Evolutionary conservation across 2,888 invertebrate species (phyloP).

Genomic region (Heliconius ismenius): DNA sequence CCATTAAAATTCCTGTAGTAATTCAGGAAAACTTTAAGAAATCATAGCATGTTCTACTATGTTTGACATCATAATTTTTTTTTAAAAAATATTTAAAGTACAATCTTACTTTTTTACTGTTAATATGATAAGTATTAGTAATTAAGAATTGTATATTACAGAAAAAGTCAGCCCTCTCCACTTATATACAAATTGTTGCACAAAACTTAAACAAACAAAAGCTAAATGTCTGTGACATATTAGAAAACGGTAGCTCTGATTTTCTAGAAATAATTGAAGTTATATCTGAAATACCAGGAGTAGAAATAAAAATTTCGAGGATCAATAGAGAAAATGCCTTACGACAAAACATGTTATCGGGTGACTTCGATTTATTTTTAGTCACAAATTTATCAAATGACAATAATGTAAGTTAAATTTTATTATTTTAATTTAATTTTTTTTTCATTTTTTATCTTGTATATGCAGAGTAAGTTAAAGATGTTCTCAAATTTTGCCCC

Average conservation of each 20-base stretch:
- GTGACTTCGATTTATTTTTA: conserved; percentile 47
- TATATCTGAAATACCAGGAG: conserved; percentile 39
- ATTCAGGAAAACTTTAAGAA: too few species aligned
- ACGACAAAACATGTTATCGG: conserved; percentile 32
- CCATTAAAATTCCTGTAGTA: too few species aligned
- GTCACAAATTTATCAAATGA: conserved; percentile 48
- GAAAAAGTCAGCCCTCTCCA: conserved; percentile 46
- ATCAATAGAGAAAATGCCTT: conserved; percentile 37
- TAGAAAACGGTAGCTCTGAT: conserved; percentile 38
- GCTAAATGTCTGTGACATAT: conserved; percentile 48
- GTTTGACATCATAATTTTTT: too few species aligned
- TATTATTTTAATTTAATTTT: not conserved
- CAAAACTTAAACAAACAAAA: conserved; percentile 51
- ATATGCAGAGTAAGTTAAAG: too few species aligned
- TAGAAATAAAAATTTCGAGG: conserved; percentile 41
- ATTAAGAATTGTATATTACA: conserved; percentile 34
- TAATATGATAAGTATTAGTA: not conserved
- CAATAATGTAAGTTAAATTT: conserved; percentile 48
- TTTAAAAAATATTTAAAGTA: too few species aligned
- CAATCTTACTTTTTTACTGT: too few species aligned
- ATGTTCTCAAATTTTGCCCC: too few species aligned
- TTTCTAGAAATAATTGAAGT: conserved; percentile 41
- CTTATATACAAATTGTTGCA: conserved; percentile 52
- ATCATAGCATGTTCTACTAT: too few species aligned
- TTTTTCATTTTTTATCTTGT: not conserved